phyloP scores from a whole-genome alignment of 2,113 vertebrate species.

The Lota lota region DNA sequence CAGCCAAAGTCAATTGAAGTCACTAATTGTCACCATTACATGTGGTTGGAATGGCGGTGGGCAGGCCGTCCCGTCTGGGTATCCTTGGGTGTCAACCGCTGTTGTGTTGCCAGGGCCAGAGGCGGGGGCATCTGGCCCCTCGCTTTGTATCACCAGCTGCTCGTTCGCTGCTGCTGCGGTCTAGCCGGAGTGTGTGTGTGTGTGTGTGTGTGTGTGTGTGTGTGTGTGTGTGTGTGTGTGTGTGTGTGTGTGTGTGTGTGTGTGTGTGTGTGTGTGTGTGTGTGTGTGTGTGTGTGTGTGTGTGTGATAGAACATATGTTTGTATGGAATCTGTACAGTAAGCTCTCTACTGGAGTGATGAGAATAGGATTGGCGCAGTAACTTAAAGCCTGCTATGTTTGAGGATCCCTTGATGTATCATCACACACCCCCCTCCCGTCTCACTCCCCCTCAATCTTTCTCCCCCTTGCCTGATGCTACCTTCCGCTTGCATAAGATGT shows the following conservation, averaged over 20 bases:
- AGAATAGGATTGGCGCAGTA: not conserved
- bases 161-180: not conserved
- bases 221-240: conserved; percentile 4
- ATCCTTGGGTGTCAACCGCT: not conserved
- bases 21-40: not conserved
- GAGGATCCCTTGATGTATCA: not conserved
- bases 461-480: conserved; percentile 26
- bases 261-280: not conserved
- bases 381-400: not conserved
- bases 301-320: not conserved
- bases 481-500: conserved; percentile 40
- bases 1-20: not conserved
- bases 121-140: not conserved
- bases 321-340: not conserved
- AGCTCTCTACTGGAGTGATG: not conserved
- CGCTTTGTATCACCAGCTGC: not conserved
- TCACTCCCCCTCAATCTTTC: not conserved
- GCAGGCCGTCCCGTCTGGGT: not conserved
- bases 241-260: not conserved
- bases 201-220: conserved; percentile 6
- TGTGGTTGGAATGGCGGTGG: not conserved
- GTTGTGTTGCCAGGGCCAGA: not conserved
- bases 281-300: not conserved
- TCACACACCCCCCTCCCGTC: no score
- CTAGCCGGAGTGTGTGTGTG: not conserved